phyloP scores from a whole-genome alignment of 2,113 vertebrate genomes.

The Sarotherodon lohbergeri region DNA sequence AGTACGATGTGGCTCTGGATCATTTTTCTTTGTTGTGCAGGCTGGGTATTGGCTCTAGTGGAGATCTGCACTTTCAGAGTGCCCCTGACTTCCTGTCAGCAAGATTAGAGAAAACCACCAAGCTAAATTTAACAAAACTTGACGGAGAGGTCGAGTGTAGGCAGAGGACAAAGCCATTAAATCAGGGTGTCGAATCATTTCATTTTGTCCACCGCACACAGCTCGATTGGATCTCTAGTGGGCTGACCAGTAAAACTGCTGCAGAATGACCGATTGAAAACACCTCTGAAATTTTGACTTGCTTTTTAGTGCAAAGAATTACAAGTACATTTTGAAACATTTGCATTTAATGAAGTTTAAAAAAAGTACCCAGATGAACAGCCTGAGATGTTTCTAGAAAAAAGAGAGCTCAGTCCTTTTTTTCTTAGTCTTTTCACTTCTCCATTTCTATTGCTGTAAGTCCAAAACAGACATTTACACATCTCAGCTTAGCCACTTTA shows the following conservation, averaged over 20 bases:
- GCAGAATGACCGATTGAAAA: not conserved
- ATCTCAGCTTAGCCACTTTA: not conserved
- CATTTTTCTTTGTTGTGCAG: not conserved
- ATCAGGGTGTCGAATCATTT: not conserved
- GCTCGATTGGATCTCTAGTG: not conserved
- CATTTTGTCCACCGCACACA: not conserved
- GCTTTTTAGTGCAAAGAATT: not conserved
- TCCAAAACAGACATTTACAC: not conserved
- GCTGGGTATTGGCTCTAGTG: not conserved
- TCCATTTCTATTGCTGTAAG: not conserved
- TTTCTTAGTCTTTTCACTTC: not conserved
- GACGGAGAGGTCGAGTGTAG: not conserved
- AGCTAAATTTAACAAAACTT: not conserved
- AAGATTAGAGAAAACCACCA: not conserved
- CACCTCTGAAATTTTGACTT: not conserved
- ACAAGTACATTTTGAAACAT: not conserved
- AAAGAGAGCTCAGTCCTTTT: not conserved
- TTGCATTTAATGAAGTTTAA: not conserved
- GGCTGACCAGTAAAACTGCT: not conserved
- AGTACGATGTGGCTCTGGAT: not conserved
- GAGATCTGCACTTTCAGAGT: not conserved
- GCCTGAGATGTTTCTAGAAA: not conserved
- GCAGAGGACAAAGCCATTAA: not conserved
- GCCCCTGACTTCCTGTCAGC: not conserved
- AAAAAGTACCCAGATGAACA: not conserved